Base-by-base conservation (phyloP, 2,797 vertebrate species). In the Scomberomorus guttatus region DNA sequence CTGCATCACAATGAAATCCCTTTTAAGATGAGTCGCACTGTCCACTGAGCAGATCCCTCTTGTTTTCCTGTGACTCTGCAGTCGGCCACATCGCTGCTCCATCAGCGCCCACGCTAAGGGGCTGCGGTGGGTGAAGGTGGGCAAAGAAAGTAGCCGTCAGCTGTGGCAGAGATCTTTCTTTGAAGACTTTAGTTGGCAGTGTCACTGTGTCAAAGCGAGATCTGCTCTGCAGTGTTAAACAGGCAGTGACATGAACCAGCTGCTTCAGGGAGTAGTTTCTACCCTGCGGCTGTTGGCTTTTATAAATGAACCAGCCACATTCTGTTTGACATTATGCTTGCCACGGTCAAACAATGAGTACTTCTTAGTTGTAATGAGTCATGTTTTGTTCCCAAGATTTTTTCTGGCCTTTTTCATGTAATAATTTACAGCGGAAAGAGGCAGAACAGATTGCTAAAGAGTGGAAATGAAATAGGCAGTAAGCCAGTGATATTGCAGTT, bases 181-280 rank as follows among this genome's bases (percentile, higher is more conserved):
- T 83, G 81, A 71, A 68, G 75, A 50, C 55, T 73, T 75, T 17
- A 24, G 39, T 62, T 68, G 71, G 71, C 59, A 11, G 51, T 48
- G 75, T 73, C 82, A 75, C n/a, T 37, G 69, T 39, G 73, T 82
- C 12, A 24, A 67, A 72, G 56, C 8, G 2, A 62, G 62, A 57
- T 66, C 63, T 73, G 73, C 54, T 81, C 50, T 29, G 37, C 27
- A 9, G 65, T 37, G 69, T 65, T 66, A 62, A 79, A 80, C 66
- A 71, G 67, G 60, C 72, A n/a, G 55, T 64, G 81, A 82, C 81
- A 82, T 2, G 9, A 64, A 71, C 72, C 83, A 81, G 81, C 82
- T 82, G 87, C 79, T 88, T 51, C 64, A n/a, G 76, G 80, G 76
- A 81, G 39, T 22, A 6, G 17, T 37, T 42, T 63, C 25, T 20